Percentiles rank a stretch among this genome's conserved stretches.
Conservation (phyloP, 2,113 vertebrate species). For the Lagenorhynchus albirostris region DNA sequence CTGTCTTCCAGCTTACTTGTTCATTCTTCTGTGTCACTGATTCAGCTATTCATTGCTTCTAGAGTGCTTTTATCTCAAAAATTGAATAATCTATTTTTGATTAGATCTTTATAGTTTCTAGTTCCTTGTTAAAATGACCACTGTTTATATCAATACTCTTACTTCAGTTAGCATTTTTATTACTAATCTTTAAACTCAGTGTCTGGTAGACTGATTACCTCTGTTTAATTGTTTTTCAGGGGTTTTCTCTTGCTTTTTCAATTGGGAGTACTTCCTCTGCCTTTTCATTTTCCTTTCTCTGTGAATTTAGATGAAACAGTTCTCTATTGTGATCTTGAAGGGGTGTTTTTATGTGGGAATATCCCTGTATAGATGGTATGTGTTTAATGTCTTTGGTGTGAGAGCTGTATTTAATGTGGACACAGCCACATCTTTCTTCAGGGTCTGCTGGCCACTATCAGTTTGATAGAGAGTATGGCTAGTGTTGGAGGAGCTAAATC, state of each 20-base stretch:
- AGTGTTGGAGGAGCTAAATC: neutral
- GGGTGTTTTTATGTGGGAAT: neutral
- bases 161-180: neutral
- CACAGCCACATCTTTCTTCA: neutral
- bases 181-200: neutral
- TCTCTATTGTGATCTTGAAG: neutral
- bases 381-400: neutral
- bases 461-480: neutral
- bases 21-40: neutral
- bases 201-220: neutral
- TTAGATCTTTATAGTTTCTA: neutral
- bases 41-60: neutral
- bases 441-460: neutral
- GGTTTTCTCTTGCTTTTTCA: neutral
- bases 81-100: neutral
- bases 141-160: neutral
- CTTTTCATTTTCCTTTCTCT: neutral
- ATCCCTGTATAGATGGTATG: neutral
- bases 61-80: neutral
- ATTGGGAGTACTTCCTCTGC: neutral
- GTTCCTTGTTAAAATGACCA: neutral
- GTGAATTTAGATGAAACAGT: neutral
- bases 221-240: neutral
- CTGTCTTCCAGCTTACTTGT: neutral
- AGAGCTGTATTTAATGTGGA: neutral